Evolutionary conservation across 2,113 vertebrate species (phyloP), one percentile per base, ranked within the genome.

Genomic region (Tetrax tetrax): DNA sequence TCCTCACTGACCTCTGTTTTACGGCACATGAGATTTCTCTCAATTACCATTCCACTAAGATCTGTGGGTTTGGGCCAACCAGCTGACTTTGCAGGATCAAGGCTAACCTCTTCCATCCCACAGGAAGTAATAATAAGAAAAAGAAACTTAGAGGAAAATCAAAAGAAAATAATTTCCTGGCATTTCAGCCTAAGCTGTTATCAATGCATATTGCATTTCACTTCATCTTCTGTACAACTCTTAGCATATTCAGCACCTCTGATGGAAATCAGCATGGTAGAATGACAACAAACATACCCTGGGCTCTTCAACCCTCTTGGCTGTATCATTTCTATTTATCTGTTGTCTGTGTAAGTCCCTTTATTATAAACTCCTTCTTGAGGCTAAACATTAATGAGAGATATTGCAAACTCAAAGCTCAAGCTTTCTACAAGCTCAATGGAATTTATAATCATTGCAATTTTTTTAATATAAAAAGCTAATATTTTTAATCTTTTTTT

Each of bases 361-460:
- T 96, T 96, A 91, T 91, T 71, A 96, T 84, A 95, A 96, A 92
- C 92, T 87, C 93, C 83, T 96, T 96, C 96, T 95, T 65, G 83
- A 95, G 96, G 96, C 95, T 95, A 96, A 92, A 87, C 93, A 89
- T 95, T 95, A 96, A 96, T 93, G 94, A 95, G 91, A 93, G 92
- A 92, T 87, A 93, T 45, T 94, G 92, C 37, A 92, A 96, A 87
- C 75, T 84, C 94, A 94, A 94, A 97, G 95, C 94, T 93, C 77
- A 92, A 96, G 83, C 85, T 93, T 96, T 96, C 77, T 95, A 77
- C 89, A 91, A 89, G 81, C 91, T 95, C 93, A 91, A 85, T 91
- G 91, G 94, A 94, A 96, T 95, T 94, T 95, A 76, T 91, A 96
- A 95, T 93, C 37, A 91, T 66, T 83, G 57, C 35, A 66, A 94